Evolutionary conservation across 1,140 invertebrate species (phyloP).

Genomic region (Tribolium madens): DNA sequence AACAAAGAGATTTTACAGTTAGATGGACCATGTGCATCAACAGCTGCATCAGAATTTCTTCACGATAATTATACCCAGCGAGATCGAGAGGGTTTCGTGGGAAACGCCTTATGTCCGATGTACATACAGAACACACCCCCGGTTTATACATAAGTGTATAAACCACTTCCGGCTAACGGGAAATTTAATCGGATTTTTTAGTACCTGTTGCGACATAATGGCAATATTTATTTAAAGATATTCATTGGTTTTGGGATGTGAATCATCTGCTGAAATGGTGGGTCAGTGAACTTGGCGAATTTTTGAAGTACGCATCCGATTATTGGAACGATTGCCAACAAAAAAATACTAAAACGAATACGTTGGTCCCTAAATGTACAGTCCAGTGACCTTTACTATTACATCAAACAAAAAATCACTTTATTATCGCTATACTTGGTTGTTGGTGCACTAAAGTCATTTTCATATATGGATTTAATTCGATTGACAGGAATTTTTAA

Average conservation of each 20-base stretch:
- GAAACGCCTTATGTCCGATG: neutral
- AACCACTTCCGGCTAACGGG: conserved; percentile 23
- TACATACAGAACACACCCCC: conserved; percentile 5
- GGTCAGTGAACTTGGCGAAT: conserved; percentile 26
- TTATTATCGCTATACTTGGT: conserved; percentile 5
- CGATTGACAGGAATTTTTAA: conserved; percentile 1
- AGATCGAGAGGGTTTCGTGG: conserved; percentile 16
- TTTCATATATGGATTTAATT: conserved; percentile 31
- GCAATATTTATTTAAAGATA: conserved; percentile 35
- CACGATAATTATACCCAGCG: conserved; percentile 5
- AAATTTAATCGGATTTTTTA: conserved; percentile 27
- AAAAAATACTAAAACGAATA: conserved; percentile 14
- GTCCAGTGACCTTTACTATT: conserved; percentile 18
- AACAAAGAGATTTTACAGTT: conserved; percentile 32
- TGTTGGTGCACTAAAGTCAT: neutral
- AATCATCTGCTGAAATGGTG: conserved; percentile 21
- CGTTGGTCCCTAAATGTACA: conserved; percentile 12
- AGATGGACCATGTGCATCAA: conserved; percentile 31
- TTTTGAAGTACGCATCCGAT: conserved; percentile 34
- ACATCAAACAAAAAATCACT: neutral
- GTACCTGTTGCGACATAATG: conserved; percentile 17
- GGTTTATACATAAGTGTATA: neutral
- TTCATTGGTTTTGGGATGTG: conserved; percentile 27
- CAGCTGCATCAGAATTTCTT: conserved; percentile 17
- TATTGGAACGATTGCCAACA: conserved; percentile 23